These are phyloP conservation scores for Drosophila neocordata DNA, from an alignment of 1,140 invertebrate genomes.

Conservation along the genomic window DNA sequence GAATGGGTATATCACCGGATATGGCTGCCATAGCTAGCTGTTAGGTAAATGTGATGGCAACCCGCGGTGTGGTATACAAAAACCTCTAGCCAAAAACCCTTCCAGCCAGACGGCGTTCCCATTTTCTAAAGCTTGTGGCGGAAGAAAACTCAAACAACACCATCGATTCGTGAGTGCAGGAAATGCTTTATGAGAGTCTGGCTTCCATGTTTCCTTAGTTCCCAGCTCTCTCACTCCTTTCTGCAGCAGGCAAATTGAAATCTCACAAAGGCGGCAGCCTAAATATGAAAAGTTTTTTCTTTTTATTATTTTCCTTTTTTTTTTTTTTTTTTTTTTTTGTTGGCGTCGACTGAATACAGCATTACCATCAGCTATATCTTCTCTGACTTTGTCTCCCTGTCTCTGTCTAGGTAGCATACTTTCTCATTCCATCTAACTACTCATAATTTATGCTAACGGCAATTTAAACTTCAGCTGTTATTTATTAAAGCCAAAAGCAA, in stretches of 20 bases:
- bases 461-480: constrained; percentile 78
- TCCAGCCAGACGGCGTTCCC: constrained; percentile 53
- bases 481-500: constrained; percentile 67
- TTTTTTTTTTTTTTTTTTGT: constrained; percentile 34
- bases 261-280: constrained; percentile 35
- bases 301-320: constrained; percentile 28
- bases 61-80: constrained; percentile 37
- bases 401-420: background rate
- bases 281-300: constrained; percentile 30
- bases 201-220: constrained; percentile 55
- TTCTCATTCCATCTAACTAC: constrained; percentile 54
- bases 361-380: background rate
- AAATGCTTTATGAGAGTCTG: constrained; percentile 73
- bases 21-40: constrained; percentile 9
- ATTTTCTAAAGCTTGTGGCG: constrained; percentile 59
- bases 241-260: constrained; percentile 73
- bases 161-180: constrained; percentile 63
- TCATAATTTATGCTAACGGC: constrained; percentile 80
- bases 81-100: constrained; percentile 25
- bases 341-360: constrained; percentile 12
- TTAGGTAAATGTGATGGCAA: constrained; percentile 66
- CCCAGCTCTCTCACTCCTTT: constrained; percentile 32
- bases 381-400: background rate
- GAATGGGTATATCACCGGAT: constrained; percentile 2
- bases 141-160: constrained; percentile 48